Conservation (phyloP, 2,888 invertebrate genomes). For the Thalpophila matura region DNA sequence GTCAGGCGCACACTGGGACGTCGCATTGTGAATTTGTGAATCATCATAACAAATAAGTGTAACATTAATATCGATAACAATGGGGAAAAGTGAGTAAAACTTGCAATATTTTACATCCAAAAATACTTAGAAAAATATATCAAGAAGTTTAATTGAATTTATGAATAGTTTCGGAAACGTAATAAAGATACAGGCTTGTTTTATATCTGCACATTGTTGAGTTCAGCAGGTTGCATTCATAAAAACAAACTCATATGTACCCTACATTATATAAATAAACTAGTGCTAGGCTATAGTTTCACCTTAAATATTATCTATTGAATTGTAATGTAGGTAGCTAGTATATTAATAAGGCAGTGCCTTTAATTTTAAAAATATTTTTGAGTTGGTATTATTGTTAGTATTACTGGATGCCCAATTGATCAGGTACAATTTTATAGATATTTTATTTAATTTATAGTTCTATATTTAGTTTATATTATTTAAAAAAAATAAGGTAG, state of each 20-base stretch:
- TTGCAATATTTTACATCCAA: neutral
- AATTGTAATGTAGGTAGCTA: neutral
- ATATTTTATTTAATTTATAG: too few relatives aligned
- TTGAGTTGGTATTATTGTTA: too few relatives aligned
- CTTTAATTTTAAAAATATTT: too few relatives aligned
- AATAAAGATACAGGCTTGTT: neutral
- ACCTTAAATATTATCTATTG: neutral
- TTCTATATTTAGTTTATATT: too few relatives aligned
- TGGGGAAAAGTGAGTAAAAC: slow-evolving; percentile 68
- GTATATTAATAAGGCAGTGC: neutral
- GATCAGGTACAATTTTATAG: too few relatives aligned
- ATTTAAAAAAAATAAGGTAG: too few relatives aligned
- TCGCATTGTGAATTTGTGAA: slow-evolving; percentile 53
- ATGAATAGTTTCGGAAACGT: neutral
- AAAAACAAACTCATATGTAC: slow-evolving; percentile 28
- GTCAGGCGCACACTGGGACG: slow-evolving; percentile 39
- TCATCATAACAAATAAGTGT: slow-evolving; percentile 33
- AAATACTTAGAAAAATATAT: neutral
- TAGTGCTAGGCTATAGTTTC: neutral
- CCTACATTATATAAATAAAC: neutral
- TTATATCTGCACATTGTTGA: neutral
- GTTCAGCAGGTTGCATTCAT: slow-evolving; percentile 25
- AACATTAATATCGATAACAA: slow-evolving; percentile 45
- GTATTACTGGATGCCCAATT: too few relatives aligned
- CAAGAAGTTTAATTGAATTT: too few relatives aligned